A percentile compares a stretch with the other conserved stretches of the same genome.
Conservation (phyloP, 2,888 invertebrate genomes). For the Girardia tigrina region DNA sequence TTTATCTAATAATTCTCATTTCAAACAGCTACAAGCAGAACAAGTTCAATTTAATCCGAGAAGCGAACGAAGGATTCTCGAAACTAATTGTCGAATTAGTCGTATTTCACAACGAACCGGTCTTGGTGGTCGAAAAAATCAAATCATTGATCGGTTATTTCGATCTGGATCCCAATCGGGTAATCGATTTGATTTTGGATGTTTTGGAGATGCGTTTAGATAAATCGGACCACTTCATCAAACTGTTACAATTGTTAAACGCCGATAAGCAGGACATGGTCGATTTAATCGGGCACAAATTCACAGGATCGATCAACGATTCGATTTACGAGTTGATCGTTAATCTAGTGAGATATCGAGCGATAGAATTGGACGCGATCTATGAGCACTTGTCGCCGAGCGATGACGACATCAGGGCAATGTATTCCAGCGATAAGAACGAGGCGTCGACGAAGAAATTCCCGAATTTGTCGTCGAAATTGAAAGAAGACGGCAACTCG, state of each 20-base stretch:
- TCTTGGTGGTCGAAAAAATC: not conserved
- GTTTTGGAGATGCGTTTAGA: conserved; percentile 63
- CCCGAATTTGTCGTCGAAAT: not conserved
- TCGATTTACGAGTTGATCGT: not conserved
- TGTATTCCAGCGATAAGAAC: conserved; percentile 67
- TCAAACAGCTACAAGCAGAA: conserved; percentile 99
- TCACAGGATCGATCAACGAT: not conserved
- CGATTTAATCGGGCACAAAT: not conserved
- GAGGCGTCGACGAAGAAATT: conserved; percentile 60
- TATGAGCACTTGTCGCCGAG: conserved; percentile 64
- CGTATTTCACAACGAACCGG: conserved; percentile 52
- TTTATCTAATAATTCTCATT: too few relatives aligned
- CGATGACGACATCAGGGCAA: conserved; percentile 65
- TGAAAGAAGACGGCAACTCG: conserved; percentile 8
- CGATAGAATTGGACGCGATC: not conserved
- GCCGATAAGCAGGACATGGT: conserved; percentile 19
- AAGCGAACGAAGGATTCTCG: conserved; percentile 96
- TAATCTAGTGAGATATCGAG: not conserved
- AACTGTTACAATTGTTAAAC: not conserved
- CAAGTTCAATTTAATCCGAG: conserved; percentile 91
- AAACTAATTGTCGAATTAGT: conserved; percentile 84
- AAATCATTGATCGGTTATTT: conserved; percentile 65
- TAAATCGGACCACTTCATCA: not conserved
- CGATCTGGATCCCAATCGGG: conserved; percentile 92
- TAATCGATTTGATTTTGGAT: conserved; percentile 84